Evolutionary conservation across 1,140 invertebrate genomes (phyloP), one percentile per base, ranked within the genome.

Genomic region (Heliconius congener): DNA sequence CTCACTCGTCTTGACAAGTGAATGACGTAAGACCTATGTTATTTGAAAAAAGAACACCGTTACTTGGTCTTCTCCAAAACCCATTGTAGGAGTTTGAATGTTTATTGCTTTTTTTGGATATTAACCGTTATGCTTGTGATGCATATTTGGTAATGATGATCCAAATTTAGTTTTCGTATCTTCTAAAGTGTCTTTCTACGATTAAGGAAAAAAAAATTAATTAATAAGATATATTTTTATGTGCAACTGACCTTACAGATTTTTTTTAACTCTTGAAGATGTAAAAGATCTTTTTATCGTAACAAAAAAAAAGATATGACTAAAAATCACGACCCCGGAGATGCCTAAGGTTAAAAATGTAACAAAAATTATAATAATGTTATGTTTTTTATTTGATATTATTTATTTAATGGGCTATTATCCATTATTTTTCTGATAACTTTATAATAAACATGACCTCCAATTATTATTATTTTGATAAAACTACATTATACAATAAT

Each of bases 381-480:
- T 66, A 66, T 30, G 55, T 60, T n/a, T 60, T 60, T 23, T 23
- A 66, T 16, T 1, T 13, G 23, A 30, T 13, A 13, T 66, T 27
- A 66, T 66, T 66, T 66, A n/a, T 66, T 66, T 66, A 66, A 66
- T 66, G 27, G 11, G 27, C 27, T 66, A 66, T 60, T 60, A 23
- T 30, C 3, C 60, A 30, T 30, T 66, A n/a, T 66, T 66, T 30
- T 16, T 66, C 23, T 66, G 60, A 66, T 66, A 66, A 66, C 60
- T 66, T 16, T 0, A 13, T 30, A 30, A 27, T 6, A 27, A 66
- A 66, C 60, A 66, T 66, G 27, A 66, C 60, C 60, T 66, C 23
- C 11, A 66, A 13, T 66, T 66, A 66, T 30, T 66, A 66, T 66
- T 66, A 66, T 16, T 27, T 57, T 57, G n/a, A 57, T 66, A n/a